Conservation (phyloP, 1,140 invertebrate species). For the Gryllus bimaculatus region DNA sequence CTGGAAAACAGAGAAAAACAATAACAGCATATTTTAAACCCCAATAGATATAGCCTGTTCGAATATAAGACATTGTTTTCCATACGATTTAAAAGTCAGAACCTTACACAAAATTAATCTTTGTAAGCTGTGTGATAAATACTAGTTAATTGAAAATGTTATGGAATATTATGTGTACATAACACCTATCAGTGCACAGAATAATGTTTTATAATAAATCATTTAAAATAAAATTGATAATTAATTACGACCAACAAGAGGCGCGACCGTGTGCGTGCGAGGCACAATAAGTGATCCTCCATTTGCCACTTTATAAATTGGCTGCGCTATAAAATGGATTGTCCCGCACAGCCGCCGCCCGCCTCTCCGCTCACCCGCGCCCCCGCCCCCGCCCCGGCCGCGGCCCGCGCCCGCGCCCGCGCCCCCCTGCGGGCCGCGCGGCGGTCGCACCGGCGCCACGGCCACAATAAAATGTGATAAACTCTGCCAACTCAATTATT, state of each 20-base stretch:
- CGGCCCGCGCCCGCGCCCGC: too few species aligned
- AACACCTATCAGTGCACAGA: neutral
- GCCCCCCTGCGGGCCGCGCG: neutral
- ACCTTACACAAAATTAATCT: neutral
- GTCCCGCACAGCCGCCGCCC: neutral
- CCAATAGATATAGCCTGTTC: too few species aligned
- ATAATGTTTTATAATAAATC: constrained; percentile 6
- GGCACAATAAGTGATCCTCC: constrained; percentile 3
- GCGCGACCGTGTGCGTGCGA: neutral
- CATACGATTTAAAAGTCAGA: too few species aligned
- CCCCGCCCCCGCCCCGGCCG: too few species aligned
- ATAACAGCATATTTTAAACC: too few species aligned
- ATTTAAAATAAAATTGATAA: neutral
- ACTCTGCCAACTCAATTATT: neutral
- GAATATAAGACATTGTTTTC: too few species aligned
- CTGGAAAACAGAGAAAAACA: too few species aligned
- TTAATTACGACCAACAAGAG: neutral
- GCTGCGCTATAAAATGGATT: neutral
- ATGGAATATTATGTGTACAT: neutral
- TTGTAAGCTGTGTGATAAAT: neutral
- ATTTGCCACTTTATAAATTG: constrained; percentile 5
- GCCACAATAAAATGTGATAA: neutral
- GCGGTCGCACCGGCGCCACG: neutral
- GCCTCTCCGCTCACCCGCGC: too few species aligned
- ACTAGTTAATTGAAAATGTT: neutral